Evolutionary conservation across 1,140 invertebrate genomes (phyloP).

Genomic region (Seison nebaliae): DNA sequence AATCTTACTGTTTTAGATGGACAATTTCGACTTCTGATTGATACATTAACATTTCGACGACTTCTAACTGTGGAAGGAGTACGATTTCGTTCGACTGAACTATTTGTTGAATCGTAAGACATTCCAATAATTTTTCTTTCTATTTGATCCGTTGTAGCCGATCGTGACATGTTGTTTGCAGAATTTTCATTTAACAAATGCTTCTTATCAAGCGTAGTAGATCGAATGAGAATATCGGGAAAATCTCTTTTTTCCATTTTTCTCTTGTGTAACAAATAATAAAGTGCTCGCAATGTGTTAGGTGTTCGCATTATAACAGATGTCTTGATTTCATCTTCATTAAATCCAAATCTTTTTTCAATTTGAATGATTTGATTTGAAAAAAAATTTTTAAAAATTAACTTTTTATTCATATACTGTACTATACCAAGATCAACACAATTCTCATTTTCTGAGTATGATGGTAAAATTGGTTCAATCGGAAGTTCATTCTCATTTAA

Average conservation of each 20-base stretch:
- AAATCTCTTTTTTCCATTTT: slow-evolving; percentile 6
- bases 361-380: not conserved
- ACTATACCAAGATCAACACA: slow-evolving; percentile 8
- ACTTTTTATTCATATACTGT: slow-evolving; percentile 11
- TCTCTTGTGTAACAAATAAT: slow-evolving; percentile 8
- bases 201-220: too few relatives aligned
- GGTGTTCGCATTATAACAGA: slow-evolving; percentile 12
- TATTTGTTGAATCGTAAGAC: too few relatives aligned
- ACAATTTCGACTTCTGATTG: too few relatives aligned
- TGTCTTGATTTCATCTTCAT: slow-evolving; percentile 7
- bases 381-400: not conserved
- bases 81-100: too few relatives aligned
- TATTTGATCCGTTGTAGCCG: too few relatives aligned
- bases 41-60: too few relatives aligned
- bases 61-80: too few relatives aligned
- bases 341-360: slow-evolving; percentile 5
- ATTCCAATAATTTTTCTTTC: too few relatives aligned
- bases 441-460: slow-evolving; percentile 1
- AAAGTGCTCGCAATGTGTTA: slow-evolving; percentile 9
- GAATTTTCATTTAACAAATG: too few relatives aligned
- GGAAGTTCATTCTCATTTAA: slow-evolving; percentile 11
- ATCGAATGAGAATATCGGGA: too few relatives aligned
- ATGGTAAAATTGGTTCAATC: slow-evolving; percentile 8
- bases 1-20: too few relatives aligned
- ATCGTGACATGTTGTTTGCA: too few relatives aligned